These are phyloP conservation scores for Dione vanillae DNA, from an alignment of 2,888 invertebrate species.

Conservation along the genomic window DNA sequence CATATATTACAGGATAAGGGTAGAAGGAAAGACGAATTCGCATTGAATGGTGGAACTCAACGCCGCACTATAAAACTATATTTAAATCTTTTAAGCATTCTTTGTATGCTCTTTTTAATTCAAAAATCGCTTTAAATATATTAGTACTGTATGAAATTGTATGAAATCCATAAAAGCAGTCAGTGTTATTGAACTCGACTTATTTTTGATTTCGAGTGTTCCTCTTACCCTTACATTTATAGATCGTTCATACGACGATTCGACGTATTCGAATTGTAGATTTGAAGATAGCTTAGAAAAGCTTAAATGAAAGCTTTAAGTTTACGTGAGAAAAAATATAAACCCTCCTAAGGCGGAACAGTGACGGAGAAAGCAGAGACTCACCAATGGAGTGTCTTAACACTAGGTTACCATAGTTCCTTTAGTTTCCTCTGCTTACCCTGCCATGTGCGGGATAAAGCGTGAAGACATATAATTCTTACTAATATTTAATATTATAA, in stretches of 20 bases:
- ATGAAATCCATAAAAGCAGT: neutral
- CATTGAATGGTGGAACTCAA: too few species aligned
- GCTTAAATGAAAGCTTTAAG: constrained; percentile 1
- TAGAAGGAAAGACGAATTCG: too few species aligned
- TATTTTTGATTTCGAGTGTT: constrained; percentile 33
- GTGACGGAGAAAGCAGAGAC: too few species aligned
- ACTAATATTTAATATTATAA: too few species aligned
- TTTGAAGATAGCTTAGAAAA: constrained; percentile 3
- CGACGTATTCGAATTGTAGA: constrained; percentile 1
- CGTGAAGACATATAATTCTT: too few species aligned
- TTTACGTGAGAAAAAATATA: neutral
- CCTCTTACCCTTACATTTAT: constrained; percentile 25
- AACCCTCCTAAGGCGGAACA: too few species aligned
- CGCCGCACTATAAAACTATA: too few species aligned
- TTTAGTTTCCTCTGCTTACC: too few species aligned
- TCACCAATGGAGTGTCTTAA: too few species aligned
- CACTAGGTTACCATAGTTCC: too few species aligned
- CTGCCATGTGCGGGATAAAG: too few species aligned
- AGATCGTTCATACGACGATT: constrained; percentile 20
- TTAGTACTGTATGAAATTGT: neutral
- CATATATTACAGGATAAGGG: too few species aligned
- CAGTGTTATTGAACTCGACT: constrained; percentile 31
- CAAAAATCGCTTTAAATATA: neutral
- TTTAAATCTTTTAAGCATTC: neutral
- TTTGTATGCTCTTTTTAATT: neutral